phyloP scores from a whole-genome alignment of 2,113 vertebrate genomes.

The Pterocles burchelli region DNA sequence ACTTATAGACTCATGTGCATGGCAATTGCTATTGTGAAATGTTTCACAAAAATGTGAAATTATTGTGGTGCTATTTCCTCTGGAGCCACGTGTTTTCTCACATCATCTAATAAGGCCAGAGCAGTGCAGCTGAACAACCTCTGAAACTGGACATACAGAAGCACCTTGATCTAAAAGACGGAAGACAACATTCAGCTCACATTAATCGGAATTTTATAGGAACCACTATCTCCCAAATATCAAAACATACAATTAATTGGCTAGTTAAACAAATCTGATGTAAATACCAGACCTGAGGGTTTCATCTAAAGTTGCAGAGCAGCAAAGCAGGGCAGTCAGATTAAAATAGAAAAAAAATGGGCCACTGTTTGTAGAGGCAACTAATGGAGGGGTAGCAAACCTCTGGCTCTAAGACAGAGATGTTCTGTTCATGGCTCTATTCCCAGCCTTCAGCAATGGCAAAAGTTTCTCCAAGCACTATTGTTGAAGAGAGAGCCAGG shows the following conservation, averaged over 20 bases:
- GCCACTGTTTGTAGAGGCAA: not conserved
- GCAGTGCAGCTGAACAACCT: not conserved
- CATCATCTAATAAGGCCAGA: not conserved
- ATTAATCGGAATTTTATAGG: not conserved
- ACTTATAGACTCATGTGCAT: not conserved
- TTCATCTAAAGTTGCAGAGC: not conserved
- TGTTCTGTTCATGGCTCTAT: not conserved
- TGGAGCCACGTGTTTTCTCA: not conserved
- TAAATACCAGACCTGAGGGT: not conserved
- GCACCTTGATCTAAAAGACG: not conserved
- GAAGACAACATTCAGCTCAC: not conserved
- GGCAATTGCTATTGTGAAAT: not conserved
- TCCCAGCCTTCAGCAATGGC: not conserved
- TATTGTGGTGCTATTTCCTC: not conserved
- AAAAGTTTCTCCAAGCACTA: not conserved
- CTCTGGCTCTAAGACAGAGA: not conserved
- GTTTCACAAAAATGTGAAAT: not conserved
- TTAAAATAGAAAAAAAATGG: not conserved
- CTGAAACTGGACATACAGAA: not conserved
- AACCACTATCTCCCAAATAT: not conserved
- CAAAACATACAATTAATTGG: not conserved
- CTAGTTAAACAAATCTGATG: not conserved
- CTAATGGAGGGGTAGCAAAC: not conserved
- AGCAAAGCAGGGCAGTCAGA: not conserved
- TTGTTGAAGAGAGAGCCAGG: not conserved